A percentile compares a stretch with the other conserved stretches of the same genome.
Conservation (phyloP, 2,888 invertebrate genomes). For the Limnephilus auricula region DNA sequence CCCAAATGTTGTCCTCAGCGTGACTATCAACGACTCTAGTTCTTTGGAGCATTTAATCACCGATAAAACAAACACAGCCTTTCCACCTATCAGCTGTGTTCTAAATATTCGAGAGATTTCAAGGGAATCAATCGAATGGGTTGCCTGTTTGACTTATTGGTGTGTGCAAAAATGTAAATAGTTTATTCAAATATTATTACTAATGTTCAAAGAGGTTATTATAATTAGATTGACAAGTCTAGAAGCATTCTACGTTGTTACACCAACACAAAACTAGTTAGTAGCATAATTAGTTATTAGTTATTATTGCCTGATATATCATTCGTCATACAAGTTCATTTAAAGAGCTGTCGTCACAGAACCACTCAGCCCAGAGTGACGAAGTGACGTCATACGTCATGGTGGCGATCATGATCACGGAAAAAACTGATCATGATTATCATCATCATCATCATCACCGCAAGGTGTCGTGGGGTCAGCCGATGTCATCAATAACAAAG, state of each 20-base stretch:
- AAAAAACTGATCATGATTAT: background rate
- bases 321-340: conserved; percentile 16
- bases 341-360: conserved; percentile 19
- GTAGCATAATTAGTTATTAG: background rate
- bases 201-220: background rate
- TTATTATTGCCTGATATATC: background rate
- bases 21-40: no score
- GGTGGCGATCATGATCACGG: background rate
- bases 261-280: background rate
- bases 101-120: no score
- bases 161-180: no score
- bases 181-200: no score
- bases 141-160: no score
- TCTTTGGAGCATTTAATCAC: no score
- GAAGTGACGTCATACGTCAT: conserved; percentile 6
- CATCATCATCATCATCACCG: background rate
- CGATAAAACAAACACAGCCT: no score
- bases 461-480: background rate
- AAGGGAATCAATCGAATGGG: no score
- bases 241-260: background rate
- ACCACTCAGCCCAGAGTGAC: background rate
- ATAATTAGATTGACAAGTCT: background rate
- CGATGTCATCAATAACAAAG: conserved; percentile 31
- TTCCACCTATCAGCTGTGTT: no score
- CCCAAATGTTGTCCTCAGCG: no score